Evolutionary conservation across 2,113 vertebrate genomes (phyloP).

Genomic region (Gambusia affinis): DNA sequence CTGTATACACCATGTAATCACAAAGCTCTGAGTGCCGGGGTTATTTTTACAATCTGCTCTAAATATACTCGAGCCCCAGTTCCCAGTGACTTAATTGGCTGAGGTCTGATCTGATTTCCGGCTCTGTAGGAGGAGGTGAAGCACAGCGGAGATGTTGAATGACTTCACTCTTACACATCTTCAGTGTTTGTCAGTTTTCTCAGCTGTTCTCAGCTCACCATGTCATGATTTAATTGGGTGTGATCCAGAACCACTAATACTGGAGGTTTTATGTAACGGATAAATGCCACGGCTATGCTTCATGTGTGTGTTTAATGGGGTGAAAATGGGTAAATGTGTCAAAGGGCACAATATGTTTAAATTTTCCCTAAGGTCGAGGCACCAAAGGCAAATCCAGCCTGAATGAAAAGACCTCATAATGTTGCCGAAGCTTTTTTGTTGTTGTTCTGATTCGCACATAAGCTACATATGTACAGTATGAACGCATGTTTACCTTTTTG

Average conservation of each 20-base stretch:
- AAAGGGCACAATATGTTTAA: too few relatives aligned
- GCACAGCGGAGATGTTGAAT: constrained; percentile 15
- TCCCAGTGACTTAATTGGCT: constrained; percentile 55
- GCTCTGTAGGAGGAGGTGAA: background rate
- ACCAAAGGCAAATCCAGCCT: background rate
- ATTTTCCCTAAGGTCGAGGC: background rate
- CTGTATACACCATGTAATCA: constrained; percentile 16
- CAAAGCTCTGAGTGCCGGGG: constrained; percentile 12
- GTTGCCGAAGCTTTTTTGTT: background rate
- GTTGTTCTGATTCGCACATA: background rate
- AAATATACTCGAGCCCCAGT: constrained; percentile 50
- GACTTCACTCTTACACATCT: constrained; percentile 27
- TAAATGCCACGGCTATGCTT: background rate
- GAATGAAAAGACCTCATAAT: background rate
- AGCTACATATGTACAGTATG: background rate
- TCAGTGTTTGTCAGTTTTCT: constrained; percentile 26
- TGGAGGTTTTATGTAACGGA: background rate
- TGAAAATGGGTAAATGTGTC: too few relatives aligned
- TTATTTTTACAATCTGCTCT: constrained; percentile 64
- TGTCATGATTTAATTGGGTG: constrained; percentile 31
- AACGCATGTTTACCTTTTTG: background rate
- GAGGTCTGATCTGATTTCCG: constrained; percentile 56
- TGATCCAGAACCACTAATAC: constrained; percentile 1
- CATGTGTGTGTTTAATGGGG: too few relatives aligned
- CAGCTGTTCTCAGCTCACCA: constrained; percentile 14